phyloP scores from a whole-genome alignment of 2,113 vertebrate genomes.

The Athene cunicularia region DNA sequence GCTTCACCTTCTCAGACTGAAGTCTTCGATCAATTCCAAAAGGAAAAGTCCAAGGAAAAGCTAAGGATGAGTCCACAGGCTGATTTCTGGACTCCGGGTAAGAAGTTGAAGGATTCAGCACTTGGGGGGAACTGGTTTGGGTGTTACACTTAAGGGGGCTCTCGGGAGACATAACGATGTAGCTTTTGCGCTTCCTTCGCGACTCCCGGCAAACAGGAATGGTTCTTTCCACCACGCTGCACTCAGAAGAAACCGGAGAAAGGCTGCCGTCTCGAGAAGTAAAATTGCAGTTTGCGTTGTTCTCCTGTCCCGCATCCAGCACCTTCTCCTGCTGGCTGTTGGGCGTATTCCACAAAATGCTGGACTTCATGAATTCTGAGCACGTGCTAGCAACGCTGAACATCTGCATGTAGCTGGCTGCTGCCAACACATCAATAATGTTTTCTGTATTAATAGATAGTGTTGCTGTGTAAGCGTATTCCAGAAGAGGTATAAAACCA shows the following conservation, averaged over 20 bases:
- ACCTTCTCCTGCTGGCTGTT: constrained; percentile 83
- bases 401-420: constrained; percentile 99
- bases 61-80: constrained; percentile 91
- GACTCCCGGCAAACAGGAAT: constrained; percentile 93
- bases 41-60: constrained; percentile 98
- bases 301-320: constrained; percentile 88
- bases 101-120: constrained; percentile 89
- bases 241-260: constrained; percentile 95
- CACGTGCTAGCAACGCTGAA: constrained; percentile 97
- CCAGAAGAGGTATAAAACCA: constrained; percentile 94
- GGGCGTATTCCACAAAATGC: constrained; percentile 92
- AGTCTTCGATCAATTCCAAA: constrained; percentile 94
- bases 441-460: constrained; percentile 98
- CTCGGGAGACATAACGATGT: constrained; percentile 91
- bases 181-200: constrained; percentile 93
- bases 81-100: constrained; percentile 90
- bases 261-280: constrained; percentile 91
- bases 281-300: constrained; percentile 84
- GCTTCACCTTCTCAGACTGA: constrained; percentile 92
- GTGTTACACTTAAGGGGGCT: constrained; percentile 91
- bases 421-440: constrained; percentile 96
- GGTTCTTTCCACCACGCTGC: constrained; percentile 92
- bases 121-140: constrained; percentile 91
- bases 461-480: constrained; percentile 97
- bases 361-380: constrained; percentile 99